A percentile compares a stretch with the other conserved stretches of the same genome.
Conservation (phyloP, 1,140 invertebrate species). For the Trachymyrmex cornetzi region DNA sequence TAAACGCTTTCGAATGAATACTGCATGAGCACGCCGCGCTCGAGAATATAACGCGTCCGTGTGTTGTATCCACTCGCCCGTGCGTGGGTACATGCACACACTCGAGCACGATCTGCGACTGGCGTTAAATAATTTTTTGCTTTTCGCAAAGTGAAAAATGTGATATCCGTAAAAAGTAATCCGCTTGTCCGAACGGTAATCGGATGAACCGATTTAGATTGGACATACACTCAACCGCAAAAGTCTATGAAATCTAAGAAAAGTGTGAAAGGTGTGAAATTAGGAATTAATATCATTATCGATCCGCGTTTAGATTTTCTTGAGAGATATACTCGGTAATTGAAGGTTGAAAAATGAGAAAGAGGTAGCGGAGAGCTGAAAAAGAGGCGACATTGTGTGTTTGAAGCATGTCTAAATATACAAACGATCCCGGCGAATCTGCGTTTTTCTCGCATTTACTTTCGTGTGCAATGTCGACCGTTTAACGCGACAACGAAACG, state of each 20-base stretch:
- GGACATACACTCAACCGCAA: conserved; percentile 19
- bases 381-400: not conserved
- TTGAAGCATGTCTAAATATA: conserved; percentile 74
- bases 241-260: conserved; percentile 14
- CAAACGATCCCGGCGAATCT: conserved; percentile 72
- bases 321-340: not conserved
- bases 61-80: conserved; percentile 10
- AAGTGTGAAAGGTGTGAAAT: not conserved
- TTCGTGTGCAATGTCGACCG: conserved; percentile 58
- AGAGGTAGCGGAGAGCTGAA: not conserved
- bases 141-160: conserved; percentile 59
- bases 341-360: not conserved
- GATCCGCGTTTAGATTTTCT: not conserved
- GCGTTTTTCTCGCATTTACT: conserved; percentile 65
- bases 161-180: conserved; percentile 57
- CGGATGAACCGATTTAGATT: conserved; percentile 51
- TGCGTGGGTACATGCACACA: not conserved
- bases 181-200: conserved; percentile 50
- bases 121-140: conserved; percentile 65
- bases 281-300: not conserved
- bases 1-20: conserved; percentile 63
- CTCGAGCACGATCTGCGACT: conserved; percentile 31
- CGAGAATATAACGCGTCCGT: conserved; percentile 52
- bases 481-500: conserved; percentile 64
- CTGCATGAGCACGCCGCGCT: conserved; percentile 55